Percentiles rank a stretch among this genome's conserved stretches.
phyloP scores from a whole-genome alignment of 2,797 vertebrate species.

The Chaetodon trifasciatus region DNA sequence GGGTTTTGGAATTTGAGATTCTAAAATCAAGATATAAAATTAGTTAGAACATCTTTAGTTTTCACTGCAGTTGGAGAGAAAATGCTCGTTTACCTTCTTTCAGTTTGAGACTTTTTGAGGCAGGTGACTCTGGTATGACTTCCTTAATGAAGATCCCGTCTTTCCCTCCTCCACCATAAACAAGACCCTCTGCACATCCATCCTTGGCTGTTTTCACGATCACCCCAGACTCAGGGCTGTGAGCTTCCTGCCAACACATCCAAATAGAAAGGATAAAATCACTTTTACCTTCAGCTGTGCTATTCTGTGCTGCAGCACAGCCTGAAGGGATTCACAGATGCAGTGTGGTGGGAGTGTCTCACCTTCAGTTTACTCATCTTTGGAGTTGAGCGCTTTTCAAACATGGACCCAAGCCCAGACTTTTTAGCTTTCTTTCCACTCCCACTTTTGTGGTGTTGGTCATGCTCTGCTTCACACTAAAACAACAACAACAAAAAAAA shows the following conservation, averaged over 20 bases:
- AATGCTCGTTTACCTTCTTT: slow-evolving; percentile 89
- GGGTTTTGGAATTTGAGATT: neutral
- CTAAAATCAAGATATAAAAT: neutral
- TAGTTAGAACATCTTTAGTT: neutral
- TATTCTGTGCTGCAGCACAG: slow-evolving; percentile 3
- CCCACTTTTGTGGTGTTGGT: slow-evolving; percentile 73
- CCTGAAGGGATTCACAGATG: slow-evolving; percentile 12
- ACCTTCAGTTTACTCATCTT: slow-evolving; percentile 92
- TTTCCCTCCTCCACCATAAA: slow-evolving; percentile 91
- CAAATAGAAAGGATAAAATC: slow-evolving; percentile 6
- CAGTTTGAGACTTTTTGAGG: slow-evolving; percentile 90
- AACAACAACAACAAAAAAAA: slow-evolving; percentile 20
- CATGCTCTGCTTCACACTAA: slow-evolving; percentile 80
- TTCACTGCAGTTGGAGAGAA: neutral
- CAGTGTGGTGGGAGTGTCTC: slow-evolving; percentile 51
- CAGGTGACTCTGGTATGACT: slow-evolving; percentile 92
- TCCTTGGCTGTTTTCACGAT: slow-evolving; percentile 91
- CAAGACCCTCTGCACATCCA: slow-evolving; percentile 90
- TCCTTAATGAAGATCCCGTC: slow-evolving; percentile 94
- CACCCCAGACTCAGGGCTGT: slow-evolving; percentile 85
- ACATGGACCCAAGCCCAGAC: slow-evolving; percentile 84
- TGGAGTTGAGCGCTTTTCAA: slow-evolving; percentile 85
- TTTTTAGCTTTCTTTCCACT: slow-evolving; percentile 83
- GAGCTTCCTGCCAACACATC: slow-evolving; percentile 82
- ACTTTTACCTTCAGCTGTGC: slow-evolving; percentile 6